phyloP scores from a whole-genome alignment of 2,888 invertebrate genomes.

The Hypolimnas misippus region DNA sequence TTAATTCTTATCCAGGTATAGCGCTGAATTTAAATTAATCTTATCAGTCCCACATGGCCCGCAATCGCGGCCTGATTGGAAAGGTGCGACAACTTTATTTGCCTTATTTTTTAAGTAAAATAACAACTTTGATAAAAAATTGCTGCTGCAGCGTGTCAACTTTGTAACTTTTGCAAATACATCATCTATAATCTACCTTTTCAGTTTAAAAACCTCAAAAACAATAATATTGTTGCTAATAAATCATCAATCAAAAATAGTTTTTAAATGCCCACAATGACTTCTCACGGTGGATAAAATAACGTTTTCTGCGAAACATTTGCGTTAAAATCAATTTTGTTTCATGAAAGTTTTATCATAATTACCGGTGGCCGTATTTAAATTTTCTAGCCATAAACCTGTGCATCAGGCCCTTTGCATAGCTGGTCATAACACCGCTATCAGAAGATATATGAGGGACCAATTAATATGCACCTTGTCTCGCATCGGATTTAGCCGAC shows the following conservation, averaged over 20 bases:
- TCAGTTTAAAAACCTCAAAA: no score
- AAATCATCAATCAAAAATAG: no score
- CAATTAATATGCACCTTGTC: constrained; percentile 72
- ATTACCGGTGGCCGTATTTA: constrained; percentile 10
- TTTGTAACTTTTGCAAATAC: background rate
- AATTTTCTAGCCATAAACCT: constrained; percentile 19
- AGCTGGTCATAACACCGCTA: constrained; percentile 56
- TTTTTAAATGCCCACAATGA: no score
- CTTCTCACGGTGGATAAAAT: no score
- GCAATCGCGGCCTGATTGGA: constrained; percentile 41
- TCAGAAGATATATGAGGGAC: constrained; percentile 59
- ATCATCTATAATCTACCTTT: no score
- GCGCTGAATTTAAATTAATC: constrained; percentile 40
- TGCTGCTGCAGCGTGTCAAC: no score
- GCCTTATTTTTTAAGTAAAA: constrained; percentile 21
- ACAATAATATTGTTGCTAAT: no score
- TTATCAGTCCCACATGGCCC: constrained; percentile 38
- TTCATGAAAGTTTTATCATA: background rate
- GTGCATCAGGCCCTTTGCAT: constrained; percentile 42
- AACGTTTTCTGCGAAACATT: no score
- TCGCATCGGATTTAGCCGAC: constrained; percentile 55
- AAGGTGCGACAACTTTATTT: constrained; percentile 35
- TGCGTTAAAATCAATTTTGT: background rate
- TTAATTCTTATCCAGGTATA: constrained; percentile 36
- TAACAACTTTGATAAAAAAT: background rate